Conservation (phyloP, 2,888 invertebrate species). For the Ischnus inquisitorius region DNA sequence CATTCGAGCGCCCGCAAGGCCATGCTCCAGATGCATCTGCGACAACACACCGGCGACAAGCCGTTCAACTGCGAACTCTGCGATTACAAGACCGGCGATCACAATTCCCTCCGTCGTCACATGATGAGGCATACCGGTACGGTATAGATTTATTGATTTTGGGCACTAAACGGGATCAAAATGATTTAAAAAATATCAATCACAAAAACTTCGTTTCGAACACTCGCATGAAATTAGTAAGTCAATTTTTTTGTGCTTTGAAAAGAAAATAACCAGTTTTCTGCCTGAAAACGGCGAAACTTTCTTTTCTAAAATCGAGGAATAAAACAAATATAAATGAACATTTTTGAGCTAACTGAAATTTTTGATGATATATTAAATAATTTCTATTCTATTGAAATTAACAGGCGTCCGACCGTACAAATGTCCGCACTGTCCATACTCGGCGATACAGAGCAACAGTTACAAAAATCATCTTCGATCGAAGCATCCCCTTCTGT, state of each 20-base stretch:
- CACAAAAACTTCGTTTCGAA: too few relatives aligned
- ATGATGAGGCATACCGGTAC: slow-evolving; percentile 88
- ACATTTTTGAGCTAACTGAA: too few relatives aligned
- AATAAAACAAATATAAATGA: too few relatives aligned
- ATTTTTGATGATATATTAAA: too few relatives aligned
- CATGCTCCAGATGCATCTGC: slow-evolving; percentile 90
- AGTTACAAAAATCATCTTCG: slow-evolving; percentile 89
- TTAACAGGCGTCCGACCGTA: slow-evolving; percentile 86
- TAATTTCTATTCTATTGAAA: slow-evolving; percentile 1
- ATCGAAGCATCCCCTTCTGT: slow-evolving; percentile 86
- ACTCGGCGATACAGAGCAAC: slow-evolving; percentile 90
- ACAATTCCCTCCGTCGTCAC: slow-evolving; percentile 90
- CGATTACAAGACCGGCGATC: slow-evolving; percentile 91
- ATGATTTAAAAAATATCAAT: too few relatives aligned
- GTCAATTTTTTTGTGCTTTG: too few relatives aligned
- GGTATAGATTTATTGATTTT: neutral
- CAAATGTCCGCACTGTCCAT: slow-evolving; percentile 90
- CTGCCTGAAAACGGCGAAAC: too few relatives aligned
- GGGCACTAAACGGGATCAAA: too few relatives aligned
- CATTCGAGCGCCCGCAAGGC: slow-evolving; percentile 91
- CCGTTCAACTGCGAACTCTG: slow-evolving; percentile 91
- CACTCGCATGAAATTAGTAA: too few relatives aligned
- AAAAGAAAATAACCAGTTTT: too few relatives aligned
- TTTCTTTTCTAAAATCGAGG: too few relatives aligned
- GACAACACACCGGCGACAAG: slow-evolving; percentile 93